Evolutionary conservation across 2,888 invertebrate genomes (phyloP).

Genomic region (Aproaerema taeniolella): DNA sequence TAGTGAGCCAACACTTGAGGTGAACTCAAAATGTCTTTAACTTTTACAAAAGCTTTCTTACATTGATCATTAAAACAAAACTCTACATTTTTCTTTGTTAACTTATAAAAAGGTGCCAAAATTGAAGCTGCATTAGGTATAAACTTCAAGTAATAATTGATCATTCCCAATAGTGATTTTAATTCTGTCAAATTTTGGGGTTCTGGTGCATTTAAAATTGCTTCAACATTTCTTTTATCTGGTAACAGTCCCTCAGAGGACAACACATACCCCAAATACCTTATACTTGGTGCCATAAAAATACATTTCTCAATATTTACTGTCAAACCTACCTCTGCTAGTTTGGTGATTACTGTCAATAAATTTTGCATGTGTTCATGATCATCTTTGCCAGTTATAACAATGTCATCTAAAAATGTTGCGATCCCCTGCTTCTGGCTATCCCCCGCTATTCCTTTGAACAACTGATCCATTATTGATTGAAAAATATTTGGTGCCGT

Average conservation of each 20-base stretch:
- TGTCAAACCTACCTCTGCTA: neutral
- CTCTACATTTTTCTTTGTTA: neutral
- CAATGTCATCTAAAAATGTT: slow-evolving; percentile 1
- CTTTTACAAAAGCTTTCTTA: neutral
- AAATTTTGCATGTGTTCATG: neutral
- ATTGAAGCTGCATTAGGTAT: neutral
- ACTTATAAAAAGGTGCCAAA: neutral
- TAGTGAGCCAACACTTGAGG: neutral
- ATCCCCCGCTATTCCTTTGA: neutral
- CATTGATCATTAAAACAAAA: neutral
- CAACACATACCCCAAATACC: neutral
- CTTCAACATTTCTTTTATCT: neutral
- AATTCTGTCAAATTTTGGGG: slow-evolving; percentile 2
- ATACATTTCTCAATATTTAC: neutral
- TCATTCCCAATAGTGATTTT: slow-evolving; percentile 2
- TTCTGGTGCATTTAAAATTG: neutral
- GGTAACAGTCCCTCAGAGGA: neutral
- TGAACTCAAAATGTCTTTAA: neutral
- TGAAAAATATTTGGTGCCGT: slow-evolving; percentile 3
- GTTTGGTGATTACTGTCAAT: neutral
- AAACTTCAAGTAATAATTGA: slow-evolving; percentile 1
- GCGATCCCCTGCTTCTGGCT: neutral
- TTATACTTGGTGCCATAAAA: neutral
- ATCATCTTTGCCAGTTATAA: neutral
- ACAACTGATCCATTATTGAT: no score